Conservation (phyloP, 2,113 vertebrate species). For the Heteronetta atricapilla region DNA sequence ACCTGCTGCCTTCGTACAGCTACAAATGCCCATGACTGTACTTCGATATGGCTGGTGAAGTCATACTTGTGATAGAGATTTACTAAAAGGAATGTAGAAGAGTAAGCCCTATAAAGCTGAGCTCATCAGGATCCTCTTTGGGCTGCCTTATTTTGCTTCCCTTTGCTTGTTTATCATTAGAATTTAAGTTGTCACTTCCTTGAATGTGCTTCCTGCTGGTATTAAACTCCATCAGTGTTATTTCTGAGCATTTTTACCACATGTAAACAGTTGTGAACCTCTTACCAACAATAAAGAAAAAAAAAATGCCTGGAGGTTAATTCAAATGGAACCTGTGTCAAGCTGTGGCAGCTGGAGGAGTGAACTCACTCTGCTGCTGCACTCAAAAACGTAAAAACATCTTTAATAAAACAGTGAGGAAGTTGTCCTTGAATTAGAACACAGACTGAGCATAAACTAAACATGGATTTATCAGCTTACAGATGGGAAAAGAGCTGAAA, state of each 20-base stretch:
- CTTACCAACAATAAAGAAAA: not conserved
- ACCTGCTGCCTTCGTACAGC: not conserved
- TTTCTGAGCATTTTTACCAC: not conserved
- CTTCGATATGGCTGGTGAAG: not conserved
- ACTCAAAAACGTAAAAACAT: not conserved
- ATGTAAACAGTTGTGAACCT: not conserved
- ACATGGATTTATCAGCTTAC: not conserved
- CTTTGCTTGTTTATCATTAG: not conserved
- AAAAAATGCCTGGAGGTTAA: not conserved
- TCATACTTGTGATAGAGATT: not conserved
- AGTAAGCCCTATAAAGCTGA: not conserved
- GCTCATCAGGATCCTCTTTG: not conserved
- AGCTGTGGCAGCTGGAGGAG: not conserved
- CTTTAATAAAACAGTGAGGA: not conserved
- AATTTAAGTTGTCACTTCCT: not conserved
- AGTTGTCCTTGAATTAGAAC: not conserved
- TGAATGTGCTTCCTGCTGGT: not conserved
- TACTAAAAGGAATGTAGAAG: not conserved
- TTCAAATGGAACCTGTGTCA: not conserved
- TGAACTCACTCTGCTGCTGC: not conserved
- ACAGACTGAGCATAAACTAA: not conserved
- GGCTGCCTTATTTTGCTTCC: not conserved
- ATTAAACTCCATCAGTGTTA: not conserved
- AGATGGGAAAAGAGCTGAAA: not conserved
- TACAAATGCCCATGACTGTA: not conserved